These are phyloP conservation scores for Dynastes tityus DNA, from an alignment of 2,888 invertebrate species.

Conservation along the genomic window DNA sequence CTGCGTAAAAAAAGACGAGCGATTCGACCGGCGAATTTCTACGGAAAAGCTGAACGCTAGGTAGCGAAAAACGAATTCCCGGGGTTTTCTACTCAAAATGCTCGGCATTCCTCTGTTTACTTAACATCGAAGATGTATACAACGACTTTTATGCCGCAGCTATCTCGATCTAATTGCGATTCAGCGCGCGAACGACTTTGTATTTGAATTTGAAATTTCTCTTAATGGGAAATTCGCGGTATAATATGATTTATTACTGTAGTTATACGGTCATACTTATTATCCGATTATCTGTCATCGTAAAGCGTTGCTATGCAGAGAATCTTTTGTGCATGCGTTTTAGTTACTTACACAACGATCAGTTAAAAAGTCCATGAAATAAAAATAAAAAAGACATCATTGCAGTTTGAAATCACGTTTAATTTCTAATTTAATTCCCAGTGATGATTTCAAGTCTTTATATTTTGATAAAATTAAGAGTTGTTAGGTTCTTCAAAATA, in stretches of 20 bases:
- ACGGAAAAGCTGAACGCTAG: conserved; percentile 14
- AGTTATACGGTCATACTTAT: conserved; percentile 4
- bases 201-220: conserved; percentile 40
- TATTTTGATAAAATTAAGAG: too few relatives aligned
- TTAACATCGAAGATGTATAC: conserved; percentile 1
- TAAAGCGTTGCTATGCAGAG: background rate
- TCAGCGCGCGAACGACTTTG: conserved; percentile 4
- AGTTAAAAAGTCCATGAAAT: too few relatives aligned
- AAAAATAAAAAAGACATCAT: too few relatives aligned
- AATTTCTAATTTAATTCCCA: too few relatives aligned
- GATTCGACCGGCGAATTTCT: conserved; percentile 5
- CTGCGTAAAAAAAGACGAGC: conserved; percentile 13
- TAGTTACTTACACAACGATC: background rate
- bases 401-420: too few relatives aligned
- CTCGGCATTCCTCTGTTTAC: conserved; percentile 11
- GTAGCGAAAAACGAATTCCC: conserved; percentile 24
- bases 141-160: background rate
- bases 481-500: too few relatives aligned
- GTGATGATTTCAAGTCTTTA: too few relatives aligned
- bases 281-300: conserved; percentile 5
- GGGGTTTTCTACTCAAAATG: conserved; percentile 23
- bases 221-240: conserved; percentile 33
- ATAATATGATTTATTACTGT: conserved; percentile 35
- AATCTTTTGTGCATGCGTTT: background rate
- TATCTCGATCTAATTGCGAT: conserved; percentile 13